These are phyloP conservation scores for Cynoglossus semilaevis DNA, from an alignment of 2,113 vertebrate genomes.

Conservation along the genomic window DNA sequence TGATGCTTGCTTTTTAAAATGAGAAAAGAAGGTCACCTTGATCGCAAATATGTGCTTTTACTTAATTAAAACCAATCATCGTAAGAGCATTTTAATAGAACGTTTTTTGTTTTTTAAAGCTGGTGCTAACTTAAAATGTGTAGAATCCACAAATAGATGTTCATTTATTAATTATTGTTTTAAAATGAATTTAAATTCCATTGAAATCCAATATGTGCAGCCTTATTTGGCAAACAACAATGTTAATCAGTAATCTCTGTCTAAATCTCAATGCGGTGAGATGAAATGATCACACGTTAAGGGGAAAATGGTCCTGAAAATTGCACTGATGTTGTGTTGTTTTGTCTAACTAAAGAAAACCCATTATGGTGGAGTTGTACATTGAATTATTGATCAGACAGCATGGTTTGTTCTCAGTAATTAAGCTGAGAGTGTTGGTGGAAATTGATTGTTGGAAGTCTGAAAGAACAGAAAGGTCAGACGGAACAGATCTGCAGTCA, in stretches of 20 bases:
- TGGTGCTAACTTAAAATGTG: background rate
- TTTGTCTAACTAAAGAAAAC: slow-evolving; percentile 12
- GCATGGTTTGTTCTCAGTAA: slow-evolving; percentile 48
- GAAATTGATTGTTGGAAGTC: slow-evolving; percentile 48
- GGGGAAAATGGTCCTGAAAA: background rate
- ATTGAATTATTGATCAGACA: slow-evolving; percentile 49
- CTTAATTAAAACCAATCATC: background rate
- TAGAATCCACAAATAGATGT: background rate
- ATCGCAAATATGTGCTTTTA: background rate
- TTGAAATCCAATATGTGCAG: too few species aligned
- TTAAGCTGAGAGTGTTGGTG: slow-evolving; percentile 37
- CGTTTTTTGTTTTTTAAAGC: too few species aligned
- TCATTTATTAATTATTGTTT: background rate
- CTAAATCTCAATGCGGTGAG: background rate
- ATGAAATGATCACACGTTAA: background rate
- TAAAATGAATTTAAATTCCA: background rate
- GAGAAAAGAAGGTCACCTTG: background rate
- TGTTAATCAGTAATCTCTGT: too few species aligned
- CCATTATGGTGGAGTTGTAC: slow-evolving; percentile 22
- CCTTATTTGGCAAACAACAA: too few species aligned
- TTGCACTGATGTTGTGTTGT: background rate
- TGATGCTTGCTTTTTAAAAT: background rate
- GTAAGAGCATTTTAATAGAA: background rate
- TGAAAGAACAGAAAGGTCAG: slow-evolving; percentile 45
- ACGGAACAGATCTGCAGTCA: slow-evolving; percentile 3